Percentiles rank a stretch among this genome's conserved stretches.
Evolutionary conservation across 2,113 vertebrate genomes (phyloP).

Genomic region (Geococcyx californianus): DNA sequence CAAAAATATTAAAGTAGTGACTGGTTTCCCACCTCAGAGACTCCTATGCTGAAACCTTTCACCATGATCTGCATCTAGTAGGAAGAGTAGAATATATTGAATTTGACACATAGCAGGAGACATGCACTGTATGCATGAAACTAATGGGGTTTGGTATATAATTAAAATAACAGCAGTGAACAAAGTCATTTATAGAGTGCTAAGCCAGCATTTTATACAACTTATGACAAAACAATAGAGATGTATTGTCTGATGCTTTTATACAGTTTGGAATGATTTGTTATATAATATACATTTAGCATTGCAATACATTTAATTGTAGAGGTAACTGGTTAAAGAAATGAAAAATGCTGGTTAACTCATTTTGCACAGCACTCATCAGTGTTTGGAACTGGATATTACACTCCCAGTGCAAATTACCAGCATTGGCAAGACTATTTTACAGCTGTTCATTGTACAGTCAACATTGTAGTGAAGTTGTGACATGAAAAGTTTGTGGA

Average conservation of each 20-base stretch:
- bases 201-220: background rate
- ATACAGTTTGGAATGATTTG: slow-evolving; percentile 27
- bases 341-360: slow-evolving; percentile 37
- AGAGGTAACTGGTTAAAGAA: slow-evolving; percentile 49
- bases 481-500: slow-evolving; percentile 56
- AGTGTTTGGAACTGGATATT: slow-evolving; percentile 13
- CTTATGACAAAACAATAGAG: slow-evolving; percentile 32
- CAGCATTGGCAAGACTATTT: slow-evolving; percentile 46
- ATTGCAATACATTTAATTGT: slow-evolving; percentile 13
- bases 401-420: slow-evolving; percentile 26
- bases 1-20: background rate
- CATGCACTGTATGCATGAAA: background rate
- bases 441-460: slow-evolving; percentile 35
- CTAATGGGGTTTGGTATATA: background rate
- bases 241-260: slow-evolving; percentile 8
- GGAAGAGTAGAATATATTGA: background rate
- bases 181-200: background rate
- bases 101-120: background rate
- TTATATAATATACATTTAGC: background rate
- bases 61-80: background rate
- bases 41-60: background rate
- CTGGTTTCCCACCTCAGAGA: background rate
- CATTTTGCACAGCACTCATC: background rate
- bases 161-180: background rate
- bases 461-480: background rate